Evolutionary conservation across 1,140 invertebrate genomes (phyloP), one percentile per base, ranked within the genome.

Genomic region (Leptonema lineaticorne): DNA sequence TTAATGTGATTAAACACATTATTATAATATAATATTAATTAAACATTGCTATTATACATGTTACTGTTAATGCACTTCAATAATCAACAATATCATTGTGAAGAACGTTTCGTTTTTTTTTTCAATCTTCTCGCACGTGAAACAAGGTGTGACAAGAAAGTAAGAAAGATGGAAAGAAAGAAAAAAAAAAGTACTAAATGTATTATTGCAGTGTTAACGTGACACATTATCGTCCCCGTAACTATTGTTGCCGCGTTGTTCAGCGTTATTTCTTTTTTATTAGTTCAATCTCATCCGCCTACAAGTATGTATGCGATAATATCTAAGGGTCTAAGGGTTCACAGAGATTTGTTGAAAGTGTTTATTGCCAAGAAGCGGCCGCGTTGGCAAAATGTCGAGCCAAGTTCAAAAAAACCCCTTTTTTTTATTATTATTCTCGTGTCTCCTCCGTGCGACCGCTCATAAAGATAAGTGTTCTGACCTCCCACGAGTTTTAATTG

Each of bases 251-350:
- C 11, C 24, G 22, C 20, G 20, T 20, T 53, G 50, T 53, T 24
- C 50, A 4, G 50, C 50, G 24, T 53, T 53, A 53, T 53, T 53
- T 26, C 50, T 26, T 53, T 53, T 53, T 53, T 53, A 53, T 53
- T 53, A 53, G n/a, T n/a, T n/a, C n/a, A n/a, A 26, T 24, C 50
- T 24, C 22, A 8, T 26, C 50, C 22, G 14, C n/a, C 46, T 22
- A 16, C 46, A 41, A n/a, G n/a, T n/a, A n/a, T n/a, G n/a, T n/a
- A n/a, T n/a, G n/a, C 18, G 50, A 53, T 53, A 53, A 22, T 24
- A 53, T 53, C 50, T 26, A 26, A 22, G 50, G 24, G 50, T 53
- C 46, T 18, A 7, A 7, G 29, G 5, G 29, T 11, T 20, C 50
- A 20, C 24, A 26, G 50, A 11, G n/a, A 26, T 53, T 53, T 26